Conservation (phyloP, 1,140 invertebrate genomes). For the Calephelis nemesis region DNA sequence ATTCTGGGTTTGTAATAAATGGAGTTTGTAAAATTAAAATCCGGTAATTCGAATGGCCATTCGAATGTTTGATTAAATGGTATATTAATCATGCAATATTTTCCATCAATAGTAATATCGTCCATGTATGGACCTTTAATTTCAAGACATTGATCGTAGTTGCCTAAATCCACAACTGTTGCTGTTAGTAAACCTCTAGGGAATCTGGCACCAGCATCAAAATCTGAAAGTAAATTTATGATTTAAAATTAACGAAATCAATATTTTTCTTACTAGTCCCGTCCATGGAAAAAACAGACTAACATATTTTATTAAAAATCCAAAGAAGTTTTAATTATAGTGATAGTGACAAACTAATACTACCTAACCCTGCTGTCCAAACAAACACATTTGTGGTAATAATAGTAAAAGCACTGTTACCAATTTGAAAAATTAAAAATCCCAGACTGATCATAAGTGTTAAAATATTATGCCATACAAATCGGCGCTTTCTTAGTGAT, state of each 20-base stretch:
- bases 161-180: constrained; percentile 44
- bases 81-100: constrained; percentile 43
- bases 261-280: too few species aligned
- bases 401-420: too few species aligned
- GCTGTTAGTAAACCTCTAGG: constrained; percentile 24
- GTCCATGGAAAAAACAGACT: too few species aligned
- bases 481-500: too few species aligned
- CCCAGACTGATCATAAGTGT: too few species aligned
- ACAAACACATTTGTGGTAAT: too few species aligned
- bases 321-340: too few species aligned
- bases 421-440: too few species aligned
- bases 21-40: not conserved
- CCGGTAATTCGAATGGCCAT: constrained; percentile 23
- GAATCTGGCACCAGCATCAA: constrained; percentile 23
- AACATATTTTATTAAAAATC: too few species aligned
- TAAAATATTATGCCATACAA: too few species aligned
- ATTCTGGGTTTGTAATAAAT: not conserved
- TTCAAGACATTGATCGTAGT: constrained; percentile 50
- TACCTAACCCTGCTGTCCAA: too few species aligned
- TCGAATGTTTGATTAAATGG: constrained; percentile 35
- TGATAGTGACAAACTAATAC: too few species aligned
- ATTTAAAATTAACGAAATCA: not conserved
- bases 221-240: not conserved
- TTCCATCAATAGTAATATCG: constrained; percentile 46
- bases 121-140: constrained; percentile 32